phyloP scores from a whole-genome alignment of 2,113 vertebrate species.

The Pipra filicauda region DNA sequence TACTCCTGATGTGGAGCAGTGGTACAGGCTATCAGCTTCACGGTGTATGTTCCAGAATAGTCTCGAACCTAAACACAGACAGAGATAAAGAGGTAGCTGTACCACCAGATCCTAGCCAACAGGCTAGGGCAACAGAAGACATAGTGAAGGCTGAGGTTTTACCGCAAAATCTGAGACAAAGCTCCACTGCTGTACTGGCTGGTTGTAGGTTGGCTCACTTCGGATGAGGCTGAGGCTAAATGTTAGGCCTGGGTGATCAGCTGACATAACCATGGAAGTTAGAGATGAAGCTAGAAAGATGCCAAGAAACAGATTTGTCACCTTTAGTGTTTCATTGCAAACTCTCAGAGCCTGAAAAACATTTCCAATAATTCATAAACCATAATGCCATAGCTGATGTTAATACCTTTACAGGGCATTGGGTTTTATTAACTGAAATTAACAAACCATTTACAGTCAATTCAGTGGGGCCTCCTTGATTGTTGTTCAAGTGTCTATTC shows the following conservation, averaged over 20 bases:
- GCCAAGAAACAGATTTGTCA: slow-evolving; percentile 1
- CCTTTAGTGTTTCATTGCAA: background rate
- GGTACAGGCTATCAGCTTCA: slow-evolving; percentile 88
- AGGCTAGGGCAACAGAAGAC: background rate
- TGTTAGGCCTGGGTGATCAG: slow-evolving; percentile 83
- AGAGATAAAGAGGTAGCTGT: background rate
- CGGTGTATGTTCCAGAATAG: slow-evolving; percentile 88
- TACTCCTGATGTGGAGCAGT: slow-evolving; percentile 82
- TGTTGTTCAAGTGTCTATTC: background rate
- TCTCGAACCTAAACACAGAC: slow-evolving; percentile 83
- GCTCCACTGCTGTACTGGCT: slow-evolving; percentile 91
- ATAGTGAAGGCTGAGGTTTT: background rate
- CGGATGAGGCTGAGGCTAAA: slow-evolving; percentile 88
- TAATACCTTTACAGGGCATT: background rate
- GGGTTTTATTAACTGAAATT: background rate
- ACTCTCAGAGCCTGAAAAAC: background rate
- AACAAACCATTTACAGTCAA: background rate
- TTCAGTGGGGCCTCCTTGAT: background rate
- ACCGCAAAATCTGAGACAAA: slow-evolving; percentile 94
- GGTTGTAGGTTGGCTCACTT: slow-evolving; percentile 86
- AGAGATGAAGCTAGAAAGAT: slow-evolving; percentile 71
- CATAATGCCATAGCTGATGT: background rate
- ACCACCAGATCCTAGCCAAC: background rate
- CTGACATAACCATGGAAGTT: slow-evolving; percentile 84
- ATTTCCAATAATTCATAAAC: background rate